These are phyloP conservation scores for Tragelaphus scriptus DNA, from an alignment of 2,113 vertebrate species.

Conservation along the genomic window DNA sequence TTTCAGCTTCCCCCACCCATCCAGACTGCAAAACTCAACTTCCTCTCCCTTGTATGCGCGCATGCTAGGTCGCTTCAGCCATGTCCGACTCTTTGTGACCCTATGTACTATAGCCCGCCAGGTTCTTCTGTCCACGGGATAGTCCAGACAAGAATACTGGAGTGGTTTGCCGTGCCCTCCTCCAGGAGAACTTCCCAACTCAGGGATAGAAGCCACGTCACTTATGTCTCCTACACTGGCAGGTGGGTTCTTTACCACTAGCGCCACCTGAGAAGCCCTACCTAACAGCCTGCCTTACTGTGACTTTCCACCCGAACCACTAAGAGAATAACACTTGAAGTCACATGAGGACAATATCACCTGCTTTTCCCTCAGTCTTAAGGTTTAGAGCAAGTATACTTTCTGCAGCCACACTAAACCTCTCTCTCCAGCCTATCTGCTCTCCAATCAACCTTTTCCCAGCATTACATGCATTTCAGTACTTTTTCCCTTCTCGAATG, in stretches of 20 bases:
- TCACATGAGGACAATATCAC: accelerated
- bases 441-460: neutral
- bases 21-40: neutral
- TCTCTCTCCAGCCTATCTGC: neutral
- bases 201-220: neutral
- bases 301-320: neutral
- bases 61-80: neutral
- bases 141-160: neutral
- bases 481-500: neutral
- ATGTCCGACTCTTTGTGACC: neutral
- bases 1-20: neutral
- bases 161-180: neutral
- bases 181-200: neutral
- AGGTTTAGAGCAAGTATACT: neutral
- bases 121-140: neutral
- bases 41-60: neutral
- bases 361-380: neutral
- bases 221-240: neutral
- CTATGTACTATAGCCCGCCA: neutral
- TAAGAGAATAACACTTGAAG: neutral
- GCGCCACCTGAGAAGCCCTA: neutral
- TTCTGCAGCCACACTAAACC: neutral
- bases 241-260: neutral
- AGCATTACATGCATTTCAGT: neutral
- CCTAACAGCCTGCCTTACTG: neutral